Evolutionary conservation across 2,888 invertebrate species (phyloP).

Genomic region (Hyposoter dolosus): DNA sequence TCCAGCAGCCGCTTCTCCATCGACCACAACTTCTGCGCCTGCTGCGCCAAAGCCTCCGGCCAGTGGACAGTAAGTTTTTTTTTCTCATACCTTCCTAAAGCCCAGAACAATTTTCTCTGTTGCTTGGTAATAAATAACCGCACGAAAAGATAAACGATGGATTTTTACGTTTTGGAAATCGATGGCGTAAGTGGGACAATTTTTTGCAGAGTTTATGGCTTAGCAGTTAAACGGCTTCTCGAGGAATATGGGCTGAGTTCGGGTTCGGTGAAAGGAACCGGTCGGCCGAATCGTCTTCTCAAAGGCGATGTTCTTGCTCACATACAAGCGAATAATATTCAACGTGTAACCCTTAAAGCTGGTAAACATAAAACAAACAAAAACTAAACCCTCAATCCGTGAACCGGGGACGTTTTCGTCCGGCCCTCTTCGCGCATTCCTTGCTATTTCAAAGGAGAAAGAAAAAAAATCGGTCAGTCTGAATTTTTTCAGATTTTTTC

Average conservation of each 20-base stretch:
- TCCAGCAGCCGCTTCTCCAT: slow-evolving; percentile 46
- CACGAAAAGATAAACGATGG: neutral
- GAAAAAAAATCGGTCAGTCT: neutral
- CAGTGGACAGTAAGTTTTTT: slow-evolving; percentile 79
- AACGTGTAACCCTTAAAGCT: slow-evolving; percentile 80
- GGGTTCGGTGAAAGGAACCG: slow-evolving; percentile 85
- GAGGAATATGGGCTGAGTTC: slow-evolving; percentile 86
- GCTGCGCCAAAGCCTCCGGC: slow-evolving; percentile 69
- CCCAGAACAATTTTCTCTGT: no score
- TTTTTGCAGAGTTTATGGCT: slow-evolving; percentile 85
- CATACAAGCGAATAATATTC: slow-evolving; percentile 84
- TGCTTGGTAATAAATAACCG: no score
- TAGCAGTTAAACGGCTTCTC: slow-evolving; percentile 87
- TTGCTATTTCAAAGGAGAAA: neutral
- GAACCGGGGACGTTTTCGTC: no score
- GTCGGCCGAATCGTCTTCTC: slow-evolving; percentile 87
- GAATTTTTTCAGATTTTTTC: no score
- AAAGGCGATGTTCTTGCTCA: slow-evolving; percentile 87
- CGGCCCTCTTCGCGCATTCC: no score
- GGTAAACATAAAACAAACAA: slow-evolving; percentile 71
- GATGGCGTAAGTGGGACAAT: slow-evolving; percentile 1
- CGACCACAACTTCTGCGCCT: slow-evolving; percentile 46
- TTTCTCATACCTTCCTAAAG: neutral
- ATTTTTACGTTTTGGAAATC: neutral
- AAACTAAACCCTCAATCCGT: no score